Base-by-base conservation (phyloP, 2,113 vertebrate genomes). In the Marmota monax region DNA sequence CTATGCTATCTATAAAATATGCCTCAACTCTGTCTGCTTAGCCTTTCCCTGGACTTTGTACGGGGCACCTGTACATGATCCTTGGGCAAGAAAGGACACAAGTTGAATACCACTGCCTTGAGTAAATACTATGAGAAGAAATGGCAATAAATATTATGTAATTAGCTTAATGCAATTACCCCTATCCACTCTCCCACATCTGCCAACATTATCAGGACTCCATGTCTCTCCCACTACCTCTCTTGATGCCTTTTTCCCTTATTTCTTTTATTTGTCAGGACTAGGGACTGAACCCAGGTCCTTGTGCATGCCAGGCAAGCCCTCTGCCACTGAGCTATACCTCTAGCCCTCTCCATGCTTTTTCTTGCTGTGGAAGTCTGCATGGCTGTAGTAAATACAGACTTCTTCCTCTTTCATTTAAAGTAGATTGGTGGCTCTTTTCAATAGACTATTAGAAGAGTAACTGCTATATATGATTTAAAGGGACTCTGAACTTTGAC, bases 401-500 rank as follows among this genome's bases (percentile, higher is more conserved):
- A 84, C 78, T 96, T 85, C 78, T 61, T 89, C 32, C 85, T 84
- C 74, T 91, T 95, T 93, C 72, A 92, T 95, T 88, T 97, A 87
- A 90, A 98, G 85, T 95, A 95, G 92, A 97, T 96, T 97, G 96
- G 96, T 97, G 88, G 90, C 74, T 97, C 92, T 94, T 95, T 97
- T 97, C 97, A 96, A 96, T 98, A 97, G 96, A 95, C 96, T 95
- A 90, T 90, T 96, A 97, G 92, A 97, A 97, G 90, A 96, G 92
- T 96, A 96, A 88, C 96, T 92, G 93, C 80, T 92, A 56, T 88
- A 45, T 90, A 92, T 98, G 96, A 98, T 98, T 98, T 97, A 98
- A 84, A 94, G 84, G 82, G 96, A 93, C 58, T 76, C 96, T 97
- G 97, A 97, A 97, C 97, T 97, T 97, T 97, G 92, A 95, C 96